Base-by-base conservation (phyloP, 2,113 vertebrate genomes). In the Cyphomyrus discorhynchus region DNA sequence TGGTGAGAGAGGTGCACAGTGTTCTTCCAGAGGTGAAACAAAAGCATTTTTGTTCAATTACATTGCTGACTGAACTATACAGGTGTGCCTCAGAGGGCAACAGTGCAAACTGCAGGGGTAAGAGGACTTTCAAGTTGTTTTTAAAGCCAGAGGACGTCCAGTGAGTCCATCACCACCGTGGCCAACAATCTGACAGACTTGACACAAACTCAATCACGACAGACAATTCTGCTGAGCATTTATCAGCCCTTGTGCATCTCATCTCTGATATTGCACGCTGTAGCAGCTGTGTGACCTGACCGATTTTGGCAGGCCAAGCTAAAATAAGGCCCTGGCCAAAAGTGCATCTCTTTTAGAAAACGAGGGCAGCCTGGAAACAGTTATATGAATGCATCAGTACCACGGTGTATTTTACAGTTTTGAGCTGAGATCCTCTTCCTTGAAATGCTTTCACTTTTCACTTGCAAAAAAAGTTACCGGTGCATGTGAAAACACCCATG, bases 241-340 rank as follows among this genome's bases (percentile, higher is more conserved):
- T 92, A 39, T 47, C 19, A 5, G 5, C 15, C 42, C 19, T 3
- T 89, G 92, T 90, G 13, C 66, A 70, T 58, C 90, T 89, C 58
- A 39, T 11, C 82, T 46, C 53, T 52, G 31, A 88, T 88, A 90
- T 50, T 88, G 91, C 46, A 88, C 89, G 90, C 92, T 90, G 90
- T 62, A 88, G 88, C 89, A 52, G 62, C 87, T 90, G 90, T 56
- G 84, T 49, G 87, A 90, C 88, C 70, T 27, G 77, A 58, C 56
- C 88, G 74, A 66, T 24, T 92, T 91, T 50, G 83, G 80, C 80
- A 77, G 90, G 89, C 85, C 84, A 82, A 89, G 90, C 89, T 88
- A 89, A 89, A 56, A 88, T 35, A 91, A 91, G 92, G 87, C 9
- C 85, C 92, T 85, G 91, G 89, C 91, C 92, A 90, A 70, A 88